phyloP scores from a whole-genome alignment of 2,888 invertebrate species.

The Aphodius granarius region DNA sequence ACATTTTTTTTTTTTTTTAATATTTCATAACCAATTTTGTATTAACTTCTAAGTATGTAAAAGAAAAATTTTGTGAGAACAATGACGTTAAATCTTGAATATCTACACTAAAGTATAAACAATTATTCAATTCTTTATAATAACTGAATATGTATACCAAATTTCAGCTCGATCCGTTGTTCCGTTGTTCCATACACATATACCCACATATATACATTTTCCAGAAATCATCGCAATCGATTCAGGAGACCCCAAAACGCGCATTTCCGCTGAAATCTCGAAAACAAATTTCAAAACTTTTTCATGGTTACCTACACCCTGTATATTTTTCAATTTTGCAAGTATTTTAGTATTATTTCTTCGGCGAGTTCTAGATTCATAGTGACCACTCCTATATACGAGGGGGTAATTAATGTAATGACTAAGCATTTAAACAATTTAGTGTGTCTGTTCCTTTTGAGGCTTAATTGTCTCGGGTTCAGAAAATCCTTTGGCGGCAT shows the following conservation, averaged over 20 bases:
- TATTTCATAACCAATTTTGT: not conserved
- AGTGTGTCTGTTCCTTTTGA: slow-evolving; percentile 12
- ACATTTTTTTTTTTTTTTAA: too few species aligned
- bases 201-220: too few species aligned
- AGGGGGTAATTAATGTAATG: slow-evolving; percentile 21
- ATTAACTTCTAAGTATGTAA: not conserved
- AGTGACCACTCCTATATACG: not conserved
- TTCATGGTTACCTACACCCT: too few species aligned
- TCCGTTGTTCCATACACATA: too few species aligned
- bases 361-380: not conserved
- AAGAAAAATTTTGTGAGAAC: not conserved
- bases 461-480: slow-evolving; percentile 45
- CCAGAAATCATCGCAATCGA: too few species aligned
- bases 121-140: too few species aligned
- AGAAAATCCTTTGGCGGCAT: slow-evolving; percentile 49
- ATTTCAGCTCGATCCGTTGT: too few species aligned
- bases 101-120: not conserved
- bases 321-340: too few species aligned
- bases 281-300: not conserved
- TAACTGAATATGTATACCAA: too few species aligned
- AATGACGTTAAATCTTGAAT: not conserved
- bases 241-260: too few species aligned
- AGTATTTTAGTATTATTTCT: too few species aligned
- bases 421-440: slow-evolving; percentile 30
- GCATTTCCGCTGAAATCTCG: too few species aligned